These are phyloP conservation scores for Callipepla californica DNA, from an alignment of 2,113 vertebrate genomes.

Conservation along the genomic window DNA sequence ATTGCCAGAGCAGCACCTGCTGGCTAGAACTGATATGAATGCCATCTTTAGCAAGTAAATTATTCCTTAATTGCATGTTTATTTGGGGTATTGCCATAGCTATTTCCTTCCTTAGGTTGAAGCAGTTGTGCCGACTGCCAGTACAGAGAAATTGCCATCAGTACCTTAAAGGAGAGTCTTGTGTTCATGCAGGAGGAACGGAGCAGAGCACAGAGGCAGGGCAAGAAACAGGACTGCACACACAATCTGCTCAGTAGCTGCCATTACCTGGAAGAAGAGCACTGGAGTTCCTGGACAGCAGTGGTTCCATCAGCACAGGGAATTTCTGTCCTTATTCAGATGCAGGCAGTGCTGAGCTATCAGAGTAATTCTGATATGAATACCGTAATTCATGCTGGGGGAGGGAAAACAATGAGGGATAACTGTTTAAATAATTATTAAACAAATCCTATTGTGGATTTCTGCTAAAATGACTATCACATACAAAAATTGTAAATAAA, in stretches of 20 bases:
- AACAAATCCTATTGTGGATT: not conserved
- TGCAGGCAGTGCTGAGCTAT: not conserved
- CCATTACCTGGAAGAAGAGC: not conserved
- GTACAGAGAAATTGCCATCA: not conserved
- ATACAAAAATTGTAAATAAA: not conserved
- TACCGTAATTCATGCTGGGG: not conserved
- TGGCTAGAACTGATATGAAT: constrained; percentile 45
- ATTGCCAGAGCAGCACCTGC: constrained; percentile 70
- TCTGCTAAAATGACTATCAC: not conserved
- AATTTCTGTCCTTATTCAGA: not conserved
- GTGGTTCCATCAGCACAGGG: not conserved
- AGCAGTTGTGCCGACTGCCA: not conserved
- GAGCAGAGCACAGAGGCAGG: not conserved
- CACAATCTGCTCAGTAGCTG: not conserved
- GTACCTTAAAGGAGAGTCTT: not conserved
- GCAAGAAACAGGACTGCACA: not conserved
- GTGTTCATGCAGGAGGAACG: not conserved
- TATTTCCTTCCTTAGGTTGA: not conserved
- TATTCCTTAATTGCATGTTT: not conserved
- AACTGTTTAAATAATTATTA: not conserved
- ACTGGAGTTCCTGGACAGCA: not conserved
- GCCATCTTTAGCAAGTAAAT: not conserved
- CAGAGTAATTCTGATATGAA: not conserved
- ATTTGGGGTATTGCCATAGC: not conserved
- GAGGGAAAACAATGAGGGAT: not conserved